Percentiles rank a stretch among this genome's conserved stretches.
Conservation (phyloP, 2,113 vertebrate genomes). For the Stegastes partitus region DNA sequence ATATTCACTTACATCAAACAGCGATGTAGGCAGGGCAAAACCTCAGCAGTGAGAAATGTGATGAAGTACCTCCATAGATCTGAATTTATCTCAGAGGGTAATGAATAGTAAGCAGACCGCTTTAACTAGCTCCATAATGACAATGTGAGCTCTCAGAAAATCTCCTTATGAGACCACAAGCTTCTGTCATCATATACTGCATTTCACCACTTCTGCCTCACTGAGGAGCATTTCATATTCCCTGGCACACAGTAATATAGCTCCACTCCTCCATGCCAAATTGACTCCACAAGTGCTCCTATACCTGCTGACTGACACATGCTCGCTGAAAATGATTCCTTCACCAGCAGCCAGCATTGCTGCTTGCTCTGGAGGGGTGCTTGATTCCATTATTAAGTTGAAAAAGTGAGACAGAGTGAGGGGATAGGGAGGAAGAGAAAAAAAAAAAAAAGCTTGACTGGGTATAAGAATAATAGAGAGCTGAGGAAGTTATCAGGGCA, state of each 20-base stretch:
- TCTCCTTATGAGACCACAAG: conserved; percentile 70
- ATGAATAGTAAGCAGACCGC: conserved; percentile 45
- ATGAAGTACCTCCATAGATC: conserved; percentile 26
- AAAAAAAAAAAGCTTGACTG: conserved; percentile 62
- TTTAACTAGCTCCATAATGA: conserved; percentile 52
- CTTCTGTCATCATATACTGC: conserved; percentile 74
- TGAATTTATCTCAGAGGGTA: conserved; percentile 15
- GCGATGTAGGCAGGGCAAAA: conserved; percentile 2
- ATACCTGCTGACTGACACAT: conserved; percentile 82
- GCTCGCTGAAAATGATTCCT: conserved; percentile 80
- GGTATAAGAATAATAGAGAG: conserved; percentile 71
- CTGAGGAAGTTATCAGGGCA: conserved; percentile 79
- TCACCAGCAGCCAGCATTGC: conserved; percentile 72
- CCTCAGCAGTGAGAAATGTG: conserved; percentile 24
- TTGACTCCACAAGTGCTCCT: conserved; percentile 84
- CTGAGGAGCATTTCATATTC: conserved; percentile 82
- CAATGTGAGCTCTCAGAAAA: conserved; percentile 52
- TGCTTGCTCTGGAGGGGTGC: conserved; percentile 73
- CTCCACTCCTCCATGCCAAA: conserved; percentile 81
- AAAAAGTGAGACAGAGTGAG: conserved; percentile 76
- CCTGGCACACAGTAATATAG: conserved; percentile 78
- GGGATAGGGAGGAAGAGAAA: conserved; percentile 17
- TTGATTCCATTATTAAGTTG: conserved; percentile 83
- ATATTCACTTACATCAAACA: conserved; percentile 43
- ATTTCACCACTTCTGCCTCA: conserved; percentile 77